phyloP scores from a whole-genome alignment of 1,140 invertebrate species.

The Daktulosphaira vitifoliae region DNA sequence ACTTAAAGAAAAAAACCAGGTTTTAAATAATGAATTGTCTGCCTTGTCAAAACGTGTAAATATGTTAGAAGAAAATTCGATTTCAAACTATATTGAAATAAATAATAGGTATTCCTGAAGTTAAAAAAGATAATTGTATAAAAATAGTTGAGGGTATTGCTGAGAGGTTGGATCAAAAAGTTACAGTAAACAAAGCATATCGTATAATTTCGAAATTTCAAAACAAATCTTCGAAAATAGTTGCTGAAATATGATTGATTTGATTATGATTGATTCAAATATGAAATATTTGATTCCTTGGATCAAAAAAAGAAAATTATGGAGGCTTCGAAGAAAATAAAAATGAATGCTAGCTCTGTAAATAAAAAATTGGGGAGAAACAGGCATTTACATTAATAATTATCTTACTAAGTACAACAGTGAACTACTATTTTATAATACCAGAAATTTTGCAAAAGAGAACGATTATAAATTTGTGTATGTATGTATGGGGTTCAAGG shows the following conservation, averaged over 20 bases:
- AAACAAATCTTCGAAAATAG: not conserved
- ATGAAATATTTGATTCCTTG: too few relatives aligned
- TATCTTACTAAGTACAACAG: not conserved
- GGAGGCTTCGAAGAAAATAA: not conserved
- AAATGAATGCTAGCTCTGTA: not conserved
- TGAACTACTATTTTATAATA: conserved; percentile 4
- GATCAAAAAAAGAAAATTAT: not conserved
- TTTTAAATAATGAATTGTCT: not conserved
- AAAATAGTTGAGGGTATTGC: conserved; percentile 6
- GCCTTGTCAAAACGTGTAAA: not conserved
- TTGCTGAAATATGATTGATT: not conserved
- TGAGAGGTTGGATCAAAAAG: not conserved
- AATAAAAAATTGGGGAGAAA: not conserved
- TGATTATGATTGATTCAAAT: too few relatives aligned
- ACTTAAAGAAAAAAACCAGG: not conserved
- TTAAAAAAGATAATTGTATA: not conserved
- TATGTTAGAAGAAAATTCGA: not conserved
- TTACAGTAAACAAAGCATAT: not conserved
- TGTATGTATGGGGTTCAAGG: too few relatives aligned
- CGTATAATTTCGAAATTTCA: not conserved
- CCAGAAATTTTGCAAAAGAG: not conserved
- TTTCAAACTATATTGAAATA: not conserved
- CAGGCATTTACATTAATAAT: not conserved
- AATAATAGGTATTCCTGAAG: not conserved
- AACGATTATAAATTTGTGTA: not conserved